Conservation (phyloP, 2,797 vertebrate genomes). For the Gymnoscopelus microlampas region DNA sequence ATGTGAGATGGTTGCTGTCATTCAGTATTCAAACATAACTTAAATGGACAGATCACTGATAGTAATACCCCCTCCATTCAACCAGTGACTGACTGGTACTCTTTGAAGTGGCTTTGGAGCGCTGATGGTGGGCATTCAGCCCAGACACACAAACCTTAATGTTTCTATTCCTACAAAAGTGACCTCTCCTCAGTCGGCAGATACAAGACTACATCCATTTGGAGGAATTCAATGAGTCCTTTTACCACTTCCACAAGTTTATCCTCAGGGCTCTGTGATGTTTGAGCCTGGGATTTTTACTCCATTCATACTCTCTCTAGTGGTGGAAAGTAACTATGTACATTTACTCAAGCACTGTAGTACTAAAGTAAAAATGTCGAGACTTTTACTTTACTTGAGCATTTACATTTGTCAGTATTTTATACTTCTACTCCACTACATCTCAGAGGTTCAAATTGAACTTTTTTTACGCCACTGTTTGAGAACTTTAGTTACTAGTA, state of each 20-base stretch:
- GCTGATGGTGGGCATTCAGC: conserved; percentile 53
- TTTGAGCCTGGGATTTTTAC: conserved; percentile 54
- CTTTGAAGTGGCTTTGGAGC: conserved; percentile 68
- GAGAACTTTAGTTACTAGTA: too few relatives aligned
- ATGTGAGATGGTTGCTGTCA: conserved; percentile 35
- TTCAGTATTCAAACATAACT: conserved; percentile 29
- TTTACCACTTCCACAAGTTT: conserved; percentile 53
- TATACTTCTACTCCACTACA: too few relatives aligned
- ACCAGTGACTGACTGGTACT: conserved; percentile 17
- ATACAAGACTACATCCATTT: conserved; percentile 58
- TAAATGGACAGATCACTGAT: conserved; percentile 36
- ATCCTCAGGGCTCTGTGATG: conserved; percentile 58
- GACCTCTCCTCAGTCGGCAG: conserved; percentile 40
- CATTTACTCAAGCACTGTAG: too few relatives aligned
- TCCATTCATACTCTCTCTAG: neutral
- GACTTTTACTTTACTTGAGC: too few relatives aligned
- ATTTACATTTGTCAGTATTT: too few relatives aligned
- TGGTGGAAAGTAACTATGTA: too few relatives aligned
- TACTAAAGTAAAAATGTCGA: too few relatives aligned
- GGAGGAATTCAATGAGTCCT: conserved; percentile 51
- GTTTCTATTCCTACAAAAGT: conserved; percentile 47
- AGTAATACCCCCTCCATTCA: conserved; percentile 44
- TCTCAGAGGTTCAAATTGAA: too few relatives aligned
- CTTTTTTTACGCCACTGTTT: too few relatives aligned
- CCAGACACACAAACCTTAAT: conserved; percentile 40